Conservation (phyloP, 2,797 vertebrate species). For the Picus viridis region DNA sequence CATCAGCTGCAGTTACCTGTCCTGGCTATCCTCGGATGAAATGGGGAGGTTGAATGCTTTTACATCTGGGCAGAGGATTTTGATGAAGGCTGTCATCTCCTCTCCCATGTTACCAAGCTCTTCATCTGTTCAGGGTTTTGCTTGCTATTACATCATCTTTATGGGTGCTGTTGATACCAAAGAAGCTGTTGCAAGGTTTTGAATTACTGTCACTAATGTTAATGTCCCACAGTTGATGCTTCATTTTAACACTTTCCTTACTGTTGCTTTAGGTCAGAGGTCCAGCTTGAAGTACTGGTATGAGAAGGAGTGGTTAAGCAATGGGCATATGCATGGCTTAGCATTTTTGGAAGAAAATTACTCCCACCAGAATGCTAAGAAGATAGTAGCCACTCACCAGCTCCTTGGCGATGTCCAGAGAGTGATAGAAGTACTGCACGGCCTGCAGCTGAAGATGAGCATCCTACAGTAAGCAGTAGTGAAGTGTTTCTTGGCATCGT, state of each 20-base stretch:
- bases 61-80: neutral
- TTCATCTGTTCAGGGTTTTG: neutral
- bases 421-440: constrained; percentile 90
- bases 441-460: constrained; percentile 94
- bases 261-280: constrained; percentile 85
- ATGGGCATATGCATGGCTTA: constrained; percentile 93
- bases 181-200: neutral
- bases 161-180: neutral
- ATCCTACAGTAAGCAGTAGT: constrained; percentile 86
- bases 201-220: neutral
- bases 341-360: constrained; percentile 94
- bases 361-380: constrained; percentile 91
- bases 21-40: neutral
- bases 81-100: neutral
- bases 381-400: constrained; percentile 90
- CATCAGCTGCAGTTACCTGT: neutral
- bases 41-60: neutral
- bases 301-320: constrained; percentile 91
- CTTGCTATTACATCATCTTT: neutral
- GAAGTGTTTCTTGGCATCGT: neutral
- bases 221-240: neutral
- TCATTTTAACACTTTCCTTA: constrained; percentile 34
- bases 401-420: constrained; percentile 90
- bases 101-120: neutral
- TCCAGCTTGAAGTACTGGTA: constrained; percentile 90